Conservation (phyloP, 2,113 vertebrate species). For the Mirza zaza region DNA sequence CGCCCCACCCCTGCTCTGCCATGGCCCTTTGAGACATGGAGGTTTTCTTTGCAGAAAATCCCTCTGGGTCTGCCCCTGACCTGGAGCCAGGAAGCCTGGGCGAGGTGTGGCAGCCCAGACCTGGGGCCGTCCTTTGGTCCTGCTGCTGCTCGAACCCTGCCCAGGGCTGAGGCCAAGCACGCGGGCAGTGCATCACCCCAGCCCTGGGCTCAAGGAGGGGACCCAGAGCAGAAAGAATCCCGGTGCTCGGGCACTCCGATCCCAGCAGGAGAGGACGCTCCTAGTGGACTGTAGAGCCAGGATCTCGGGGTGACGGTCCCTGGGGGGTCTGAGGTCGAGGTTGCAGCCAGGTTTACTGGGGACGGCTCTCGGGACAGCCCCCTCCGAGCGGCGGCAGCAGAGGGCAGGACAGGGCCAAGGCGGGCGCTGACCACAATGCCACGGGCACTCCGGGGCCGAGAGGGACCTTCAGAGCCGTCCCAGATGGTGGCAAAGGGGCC, state of each 20-base stretch:
- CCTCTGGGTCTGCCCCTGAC: neutral
- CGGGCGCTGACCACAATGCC: neutral
- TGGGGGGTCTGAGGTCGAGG: neutral
- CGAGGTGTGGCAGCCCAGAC: neutral
- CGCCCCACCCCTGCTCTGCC: neutral
- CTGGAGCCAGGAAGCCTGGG: neutral
- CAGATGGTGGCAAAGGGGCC: neutral
- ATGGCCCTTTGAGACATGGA: neutral
- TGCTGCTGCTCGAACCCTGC: neutral
- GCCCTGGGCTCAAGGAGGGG: neutral
- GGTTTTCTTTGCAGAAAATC: neutral
- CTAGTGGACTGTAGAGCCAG: neutral
- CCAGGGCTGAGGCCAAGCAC: neutral
- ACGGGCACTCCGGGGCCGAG: neutral
- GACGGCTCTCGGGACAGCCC: rapidly evolving
- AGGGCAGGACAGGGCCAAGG: neutral
- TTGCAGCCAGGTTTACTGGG: neutral
- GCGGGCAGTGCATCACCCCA: neutral
- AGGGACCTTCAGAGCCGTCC: neutral
- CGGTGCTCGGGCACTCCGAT: neutral
- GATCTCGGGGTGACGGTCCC: neutral
- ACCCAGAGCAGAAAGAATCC: neutral
- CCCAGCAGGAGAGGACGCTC: neutral
- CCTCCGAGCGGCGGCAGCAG: neutral
- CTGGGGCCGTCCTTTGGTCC: neutral